Evolutionary conservation across 2,888 invertebrate genomes (phyloP).

Genomic region (Bibio marci): DNA sequence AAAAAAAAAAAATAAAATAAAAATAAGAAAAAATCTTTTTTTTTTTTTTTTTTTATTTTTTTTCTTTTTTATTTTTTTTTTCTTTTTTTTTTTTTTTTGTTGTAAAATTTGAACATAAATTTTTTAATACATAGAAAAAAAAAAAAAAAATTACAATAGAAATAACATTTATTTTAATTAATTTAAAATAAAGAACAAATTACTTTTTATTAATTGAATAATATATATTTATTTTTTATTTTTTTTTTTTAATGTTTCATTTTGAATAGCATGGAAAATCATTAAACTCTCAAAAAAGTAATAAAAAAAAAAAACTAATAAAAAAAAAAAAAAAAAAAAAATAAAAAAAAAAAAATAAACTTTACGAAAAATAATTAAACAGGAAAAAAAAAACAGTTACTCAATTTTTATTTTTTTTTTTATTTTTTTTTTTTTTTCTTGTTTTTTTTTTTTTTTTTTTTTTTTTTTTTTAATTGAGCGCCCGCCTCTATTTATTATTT

Average conservation of each 20-base stretch:
- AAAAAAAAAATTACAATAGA: background rate
- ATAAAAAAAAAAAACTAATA: background rate
- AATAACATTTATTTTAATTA: background rate
- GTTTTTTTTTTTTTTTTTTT: too few relatives aligned
- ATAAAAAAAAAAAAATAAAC: background rate
- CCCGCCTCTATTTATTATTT: too few relatives aligned
- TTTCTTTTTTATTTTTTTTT: slow-evolving; percentile 1
- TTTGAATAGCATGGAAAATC: too few relatives aligned
- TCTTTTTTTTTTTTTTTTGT: background rate
- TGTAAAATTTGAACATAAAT: background rate
- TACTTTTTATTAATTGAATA: too few relatives aligned
- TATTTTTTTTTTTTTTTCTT: slow-evolving; percentile 3
- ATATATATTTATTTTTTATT: too few relatives aligned
- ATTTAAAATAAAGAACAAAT: background rate
- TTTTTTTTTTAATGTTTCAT: too few relatives aligned
- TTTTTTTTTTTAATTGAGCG: too few relatives aligned
- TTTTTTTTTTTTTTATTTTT: background rate
- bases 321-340: background rate
- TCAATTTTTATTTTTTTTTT: slow-evolving; percentile 1
- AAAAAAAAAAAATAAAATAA: background rate
- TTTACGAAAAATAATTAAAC: background rate
- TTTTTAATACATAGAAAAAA: background rate
- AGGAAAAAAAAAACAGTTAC: background rate
- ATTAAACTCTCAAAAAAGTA: background rate
- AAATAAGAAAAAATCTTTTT: background rate